Percentiles rank a stretch among this genome's conserved stretches.
These are phyloP conservation scores for Leucania comma DNA, from an alignment of 2,888 invertebrate genomes.

Conservation along the genomic window DNA sequence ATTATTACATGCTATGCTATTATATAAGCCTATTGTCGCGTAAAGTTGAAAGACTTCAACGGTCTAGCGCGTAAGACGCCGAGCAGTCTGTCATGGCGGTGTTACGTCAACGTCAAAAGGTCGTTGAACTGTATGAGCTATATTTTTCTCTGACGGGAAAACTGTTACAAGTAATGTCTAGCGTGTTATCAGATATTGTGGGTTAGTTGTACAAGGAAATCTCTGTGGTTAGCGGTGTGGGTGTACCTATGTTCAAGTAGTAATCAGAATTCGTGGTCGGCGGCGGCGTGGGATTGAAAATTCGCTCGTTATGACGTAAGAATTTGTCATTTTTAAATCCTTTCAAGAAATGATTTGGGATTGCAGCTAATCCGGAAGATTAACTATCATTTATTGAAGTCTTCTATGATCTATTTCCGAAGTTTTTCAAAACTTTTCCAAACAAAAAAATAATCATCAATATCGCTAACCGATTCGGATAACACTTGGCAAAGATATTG, in stretches of 20 bases:
- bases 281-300: constrained; percentile 15
- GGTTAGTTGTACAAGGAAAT: constrained; percentile 21
- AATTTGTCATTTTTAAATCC: neutral
- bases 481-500: too few species aligned
- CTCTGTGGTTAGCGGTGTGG: constrained; percentile 22
- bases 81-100: constrained; percentile 56
- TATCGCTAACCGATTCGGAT: too few species aligned
- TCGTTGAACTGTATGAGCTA: constrained; percentile 48
- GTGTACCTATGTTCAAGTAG: neutral
- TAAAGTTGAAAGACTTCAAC: constrained; percentile 52
- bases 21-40: constrained; percentile 50
- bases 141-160: constrained; percentile 51
- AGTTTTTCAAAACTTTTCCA: too few species aligned
- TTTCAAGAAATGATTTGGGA: too few species aligned
- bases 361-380: too few species aligned
- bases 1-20: constrained; percentile 33
- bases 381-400: too few species aligned
- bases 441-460: too few species aligned
- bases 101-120: constrained; percentile 61
- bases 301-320: neutral
- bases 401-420: too few species aligned
- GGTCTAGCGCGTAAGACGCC: constrained; percentile 56
- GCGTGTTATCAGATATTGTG: constrained; percentile 19
- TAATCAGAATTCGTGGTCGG: constrained; percentile 10
- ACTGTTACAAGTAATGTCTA: constrained; percentile 33